Evolutionary conservation across 2,888 invertebrate species (phyloP), one percentile per base, ranked within the genome.

Genomic region (Drosophila prostipennis): DNA sequence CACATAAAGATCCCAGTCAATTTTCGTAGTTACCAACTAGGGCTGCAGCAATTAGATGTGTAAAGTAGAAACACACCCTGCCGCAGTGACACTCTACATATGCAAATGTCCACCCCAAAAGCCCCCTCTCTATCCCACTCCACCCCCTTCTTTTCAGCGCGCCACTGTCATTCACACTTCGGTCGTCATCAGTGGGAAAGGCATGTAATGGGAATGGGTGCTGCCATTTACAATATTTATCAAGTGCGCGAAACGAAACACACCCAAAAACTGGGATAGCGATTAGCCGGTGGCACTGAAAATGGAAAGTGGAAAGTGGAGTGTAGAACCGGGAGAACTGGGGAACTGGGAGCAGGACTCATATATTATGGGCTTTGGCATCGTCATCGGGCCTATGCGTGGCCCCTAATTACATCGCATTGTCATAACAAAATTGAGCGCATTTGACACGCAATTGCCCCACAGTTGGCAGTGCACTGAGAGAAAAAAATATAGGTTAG

Each of bases 381-480:
- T 70, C 77, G 68, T 74, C 65, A 68, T 40, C 72, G 61, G 72
- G 87, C 79, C 87, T 84, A 87, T 88, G 89, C 89, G 87, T 82
- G 86, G 86, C 73, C 74, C 84, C 84, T 84, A 89, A 84, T 84
- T 84, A 84, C 84, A 64, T 76, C 86, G 84, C 89, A 84, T 84
- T 84, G 89, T 84, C 84, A 88, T 84, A 84, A 84, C 76, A 77
- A 76, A 84, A 84, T 84, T 84, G 89, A 84, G 87, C 84, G 85
- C 89, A 84, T 84, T 88, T 89, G 84, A 84, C 84, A 84, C 84
- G 84, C 84, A 87, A 88, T 89, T 84, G 83, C 61, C 78, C 49
- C 80, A 59, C 63, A 77, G 72, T 76, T 56, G 75, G 55, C 48
- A 23, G 26, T 36, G 37, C 32, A 60, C 64, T 4, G 32, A 2